A percentile compares a stretch with the other conserved stretches of the same genome.
phyloP scores from a whole-genome alignment of 2,113 vertebrate genomes.

The Anas platyrhynchos region DNA sequence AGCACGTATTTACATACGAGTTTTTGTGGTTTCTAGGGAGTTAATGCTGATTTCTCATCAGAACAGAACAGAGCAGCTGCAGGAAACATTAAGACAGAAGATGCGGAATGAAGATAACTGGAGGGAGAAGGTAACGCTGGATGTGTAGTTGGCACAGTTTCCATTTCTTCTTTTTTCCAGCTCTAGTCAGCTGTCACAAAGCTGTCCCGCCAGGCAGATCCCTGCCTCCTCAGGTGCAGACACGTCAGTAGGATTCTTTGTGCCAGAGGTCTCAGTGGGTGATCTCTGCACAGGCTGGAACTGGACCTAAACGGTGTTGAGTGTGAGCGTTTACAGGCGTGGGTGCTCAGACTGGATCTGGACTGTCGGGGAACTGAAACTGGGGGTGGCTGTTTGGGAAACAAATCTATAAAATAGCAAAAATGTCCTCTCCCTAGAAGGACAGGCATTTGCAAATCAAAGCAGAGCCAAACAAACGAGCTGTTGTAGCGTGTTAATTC shows the following conservation, averaged over 20 bases:
- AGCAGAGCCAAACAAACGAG: background rate
- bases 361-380: background rate
- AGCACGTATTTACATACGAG: background rate
- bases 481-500: background rate
- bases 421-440: background rate
- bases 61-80: constrained; percentile 80
- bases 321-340: background rate
- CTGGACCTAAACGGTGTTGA: background rate
- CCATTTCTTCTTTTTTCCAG: background rate
- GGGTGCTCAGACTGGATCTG: background rate
- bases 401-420: background rate
- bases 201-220: background rate
- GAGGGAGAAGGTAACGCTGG: constrained; percentile 81
- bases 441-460: background rate
- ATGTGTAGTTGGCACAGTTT: background rate
- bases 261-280: background rate
- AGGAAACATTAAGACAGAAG: constrained; percentile 78
- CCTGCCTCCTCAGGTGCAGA: background rate
- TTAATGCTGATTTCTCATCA: constrained; percentile 78
- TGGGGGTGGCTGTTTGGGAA: background rate
- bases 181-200: background rate
- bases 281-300: background rate
- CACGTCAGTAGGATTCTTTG: background rate
- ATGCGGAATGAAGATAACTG: constrained; percentile 74
- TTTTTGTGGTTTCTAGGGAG: constrained; percentile 78